Evolutionary conservation across 2,888 invertebrate species (phyloP).

Genomic region (Cephus rjabovi): DNA sequence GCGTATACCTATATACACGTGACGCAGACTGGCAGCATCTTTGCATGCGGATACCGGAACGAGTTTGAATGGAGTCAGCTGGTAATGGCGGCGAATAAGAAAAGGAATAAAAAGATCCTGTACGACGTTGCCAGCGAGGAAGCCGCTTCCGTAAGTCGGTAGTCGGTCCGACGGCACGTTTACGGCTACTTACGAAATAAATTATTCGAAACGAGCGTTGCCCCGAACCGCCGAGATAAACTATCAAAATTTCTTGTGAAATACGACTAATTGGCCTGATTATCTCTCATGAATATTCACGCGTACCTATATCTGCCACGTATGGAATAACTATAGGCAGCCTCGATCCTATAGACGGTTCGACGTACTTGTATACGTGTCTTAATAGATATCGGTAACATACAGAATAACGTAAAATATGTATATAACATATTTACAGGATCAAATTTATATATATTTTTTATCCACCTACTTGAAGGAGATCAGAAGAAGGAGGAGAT

Average conservation of each 20-base stretch:
- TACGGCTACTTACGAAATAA: background rate
- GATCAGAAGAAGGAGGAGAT: background rate
- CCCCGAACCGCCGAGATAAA: background rate
- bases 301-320: background rate
- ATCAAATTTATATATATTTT: background rate
- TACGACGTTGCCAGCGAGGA: background rate
- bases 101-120: background rate
- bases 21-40: background rate
- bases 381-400: background rate
- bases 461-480: background rate
- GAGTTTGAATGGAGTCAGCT: background rate
- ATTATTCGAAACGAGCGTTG: slow-evolving; percentile 1
- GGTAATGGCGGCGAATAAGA: background rate
- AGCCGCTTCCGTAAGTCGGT: background rate
- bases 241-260: slow-evolving; percentile 7
- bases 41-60: background rate
- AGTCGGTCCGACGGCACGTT: background rate
- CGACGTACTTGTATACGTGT: background rate
- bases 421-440: background rate
- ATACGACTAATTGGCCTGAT: slow-evolving; percentile 18
- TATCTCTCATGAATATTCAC: slow-evolving; percentile 17
- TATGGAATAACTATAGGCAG: background rate
- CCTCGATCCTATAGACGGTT: background rate
- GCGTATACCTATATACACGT: background rate
- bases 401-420: background rate